Percentiles rank a stretch among this genome's conserved stretches.
These are phyloP conservation scores for Drosophila parvula DNA, from an alignment of 1,140 invertebrate genomes.

Conservation along the genomic window DNA sequence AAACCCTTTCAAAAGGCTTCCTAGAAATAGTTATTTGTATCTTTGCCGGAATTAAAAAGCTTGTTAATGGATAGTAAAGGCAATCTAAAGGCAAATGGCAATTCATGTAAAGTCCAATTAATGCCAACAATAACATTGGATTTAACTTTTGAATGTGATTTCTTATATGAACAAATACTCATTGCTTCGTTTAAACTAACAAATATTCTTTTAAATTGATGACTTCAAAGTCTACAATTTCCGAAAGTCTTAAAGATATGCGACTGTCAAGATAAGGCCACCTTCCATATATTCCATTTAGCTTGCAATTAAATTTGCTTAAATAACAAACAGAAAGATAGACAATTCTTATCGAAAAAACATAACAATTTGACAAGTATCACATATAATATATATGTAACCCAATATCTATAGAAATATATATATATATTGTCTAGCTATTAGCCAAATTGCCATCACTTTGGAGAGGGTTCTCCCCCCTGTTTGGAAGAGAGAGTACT, in stretches of 20 bases:
- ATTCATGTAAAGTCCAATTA: neutral
- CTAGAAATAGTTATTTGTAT: neutral
- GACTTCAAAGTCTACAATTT: neutral
- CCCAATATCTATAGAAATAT: neutral
- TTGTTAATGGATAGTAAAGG: neutral
- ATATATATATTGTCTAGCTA: neutral
- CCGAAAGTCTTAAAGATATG: neutral
- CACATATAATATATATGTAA: neutral
- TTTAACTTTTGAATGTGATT: too few relatives aligned
- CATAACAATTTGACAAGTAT: neutral
- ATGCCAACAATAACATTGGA: neutral
- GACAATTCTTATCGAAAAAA: neutral
- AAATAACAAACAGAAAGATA: neutral
- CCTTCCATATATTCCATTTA: neutral
- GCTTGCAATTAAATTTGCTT: neutral
- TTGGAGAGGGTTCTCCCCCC: neutral
- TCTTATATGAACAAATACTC: neutral
- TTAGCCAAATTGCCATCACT: slow-evolving; percentile 4
- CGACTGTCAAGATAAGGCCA: neutral
- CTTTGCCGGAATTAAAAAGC: neutral
- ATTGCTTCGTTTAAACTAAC: neutral
- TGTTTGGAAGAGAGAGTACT: neutral
- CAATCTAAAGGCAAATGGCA: neutral
- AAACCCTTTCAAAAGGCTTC: too few relatives aligned
- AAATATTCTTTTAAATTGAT: neutral